phyloP scores from a whole-genome alignment of 2,888 invertebrate species.

The Lasioglossum vierecki region DNA sequence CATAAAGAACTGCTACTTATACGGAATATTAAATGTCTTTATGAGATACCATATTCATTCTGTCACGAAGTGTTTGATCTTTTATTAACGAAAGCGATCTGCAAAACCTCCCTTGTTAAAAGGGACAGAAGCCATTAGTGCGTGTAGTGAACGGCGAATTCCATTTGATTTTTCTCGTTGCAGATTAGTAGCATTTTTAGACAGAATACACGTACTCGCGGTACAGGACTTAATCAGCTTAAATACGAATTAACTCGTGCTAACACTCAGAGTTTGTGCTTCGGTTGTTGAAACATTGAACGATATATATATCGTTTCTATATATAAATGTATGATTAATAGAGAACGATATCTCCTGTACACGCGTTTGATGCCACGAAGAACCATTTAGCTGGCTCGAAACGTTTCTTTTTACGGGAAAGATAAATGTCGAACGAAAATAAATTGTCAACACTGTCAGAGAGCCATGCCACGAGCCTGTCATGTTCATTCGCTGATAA shows the following conservation, averaged over 20 bases:
- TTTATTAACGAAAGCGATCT: background rate
- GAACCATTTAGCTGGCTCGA: background rate
- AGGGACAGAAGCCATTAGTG: background rate
- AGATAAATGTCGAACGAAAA: background rate
- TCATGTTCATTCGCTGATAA: background rate
- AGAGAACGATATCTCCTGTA: background rate
- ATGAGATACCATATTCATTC: background rate
- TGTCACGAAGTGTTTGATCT: background rate
- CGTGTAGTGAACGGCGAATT: background rate
- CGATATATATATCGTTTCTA: background rate
- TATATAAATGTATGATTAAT: background rate
- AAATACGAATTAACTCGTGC: background rate
- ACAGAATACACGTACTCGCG: too few relatives aligned
- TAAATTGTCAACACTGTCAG: background rate
- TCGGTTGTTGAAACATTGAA: background rate
- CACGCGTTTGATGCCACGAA: background rate
- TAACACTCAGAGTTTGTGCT: background rate
- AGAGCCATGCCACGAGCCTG: background rate
- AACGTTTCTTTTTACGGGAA: background rate
- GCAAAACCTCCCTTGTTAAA: background rate
- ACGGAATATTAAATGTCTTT: background rate
- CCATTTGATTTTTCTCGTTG: background rate
- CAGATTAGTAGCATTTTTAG: background rate
- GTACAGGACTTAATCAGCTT: background rate
- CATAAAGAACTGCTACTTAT: too few relatives aligned